These are phyloP conservation scores for Brachypalpus laphriformis DNA, from an alignment of 2,888 invertebrate genomes.

Conservation along the genomic window DNA sequence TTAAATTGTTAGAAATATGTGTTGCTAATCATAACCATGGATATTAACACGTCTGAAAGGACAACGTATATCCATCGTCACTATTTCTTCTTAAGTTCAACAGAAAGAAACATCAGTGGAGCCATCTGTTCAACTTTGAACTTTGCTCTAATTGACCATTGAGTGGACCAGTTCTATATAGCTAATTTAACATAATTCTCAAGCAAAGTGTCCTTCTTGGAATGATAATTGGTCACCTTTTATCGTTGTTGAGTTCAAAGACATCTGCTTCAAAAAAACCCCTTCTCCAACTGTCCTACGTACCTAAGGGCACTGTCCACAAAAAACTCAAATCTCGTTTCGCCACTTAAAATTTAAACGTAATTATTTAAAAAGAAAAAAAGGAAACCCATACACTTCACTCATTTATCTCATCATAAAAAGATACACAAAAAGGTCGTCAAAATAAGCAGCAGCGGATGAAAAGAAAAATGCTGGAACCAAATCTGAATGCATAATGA, in stretches of 20 bases:
- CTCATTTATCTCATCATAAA: conserved; percentile 70
- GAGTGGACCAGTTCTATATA: not conserved
- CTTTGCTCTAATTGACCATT: conserved; percentile 24
- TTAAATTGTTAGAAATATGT: too few species aligned
- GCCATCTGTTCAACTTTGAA: conserved; percentile 15
- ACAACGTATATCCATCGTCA: too few species aligned
- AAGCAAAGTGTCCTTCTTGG: conserved; percentile 5
- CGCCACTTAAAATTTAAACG: conserved; percentile 68
- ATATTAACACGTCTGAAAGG: too few species aligned
- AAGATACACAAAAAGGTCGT: conserved; percentile 64
- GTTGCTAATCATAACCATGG: too few species aligned
- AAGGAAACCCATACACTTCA: conserved; percentile 52
- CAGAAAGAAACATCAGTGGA: not conserved
- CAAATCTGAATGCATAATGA: conserved; percentile 72
- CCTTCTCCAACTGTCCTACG: not conserved
- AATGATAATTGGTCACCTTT: conserved; percentile 18
- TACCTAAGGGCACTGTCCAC: not conserved
- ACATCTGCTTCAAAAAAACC: conserved; percentile 35
- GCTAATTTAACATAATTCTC: not conserved
- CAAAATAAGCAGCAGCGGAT: conserved; percentile 42
- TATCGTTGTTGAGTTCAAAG: conserved; percentile 28
- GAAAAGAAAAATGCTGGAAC: conserved; percentile 17
- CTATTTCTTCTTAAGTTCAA: conserved; percentile 5
- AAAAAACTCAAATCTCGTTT: conserved; percentile 57
- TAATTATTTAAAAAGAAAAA: conserved; percentile 55